Percentiles rank a stretch among this genome's conserved stretches.
Conservation (phyloP, 2,888 invertebrate genomes). For the Drosophila subsilvestris region DNA sequence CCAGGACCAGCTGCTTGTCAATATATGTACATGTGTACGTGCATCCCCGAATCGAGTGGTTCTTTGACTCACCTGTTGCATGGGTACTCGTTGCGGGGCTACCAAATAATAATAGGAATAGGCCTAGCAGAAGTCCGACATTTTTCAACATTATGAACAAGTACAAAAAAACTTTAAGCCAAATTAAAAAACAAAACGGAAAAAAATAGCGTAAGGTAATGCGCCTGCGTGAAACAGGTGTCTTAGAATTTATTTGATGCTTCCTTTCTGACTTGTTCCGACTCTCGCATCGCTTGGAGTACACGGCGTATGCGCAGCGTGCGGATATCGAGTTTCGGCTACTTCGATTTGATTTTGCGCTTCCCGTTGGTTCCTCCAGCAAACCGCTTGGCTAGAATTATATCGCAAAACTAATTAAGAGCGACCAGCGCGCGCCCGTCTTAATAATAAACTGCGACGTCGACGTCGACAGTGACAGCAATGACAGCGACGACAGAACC, state of each 20-base stretch:
- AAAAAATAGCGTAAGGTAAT: slow-evolving; percentile 25
- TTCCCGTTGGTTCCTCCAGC: slow-evolving; percentile 35
- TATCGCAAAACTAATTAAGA: slow-evolving; percentile 79
- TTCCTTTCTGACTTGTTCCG: slow-evolving; percentile 1
- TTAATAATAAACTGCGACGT: slow-evolving; percentile 74
- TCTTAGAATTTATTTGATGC: background rate
- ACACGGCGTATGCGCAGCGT: slow-evolving; percentile 53
- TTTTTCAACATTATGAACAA: slow-evolving; percentile 54
- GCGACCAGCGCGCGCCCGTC: slow-evolving; percentile 69
- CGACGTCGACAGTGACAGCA: slow-evolving; percentile 25
- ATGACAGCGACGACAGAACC: slow-evolving; percentile 22
- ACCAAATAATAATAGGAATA: slow-evolving; percentile 52
- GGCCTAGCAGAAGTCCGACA: slow-evolving; percentile 54
- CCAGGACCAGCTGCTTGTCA: no score
- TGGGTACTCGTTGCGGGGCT: slow-evolving; percentile 57
- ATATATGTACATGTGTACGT: no score
- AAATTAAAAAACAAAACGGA: slow-evolving; percentile 25
- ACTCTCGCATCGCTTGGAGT: slow-evolving; percentile 2
- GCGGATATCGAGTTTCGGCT: slow-evolving; percentile 9
- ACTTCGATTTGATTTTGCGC: background rate
- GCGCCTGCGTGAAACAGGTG: slow-evolving; percentile 5
- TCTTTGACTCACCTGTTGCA: slow-evolving; percentile 58
- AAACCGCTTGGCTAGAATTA: slow-evolving; percentile 79
- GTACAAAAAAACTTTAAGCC: slow-evolving; percentile 15
- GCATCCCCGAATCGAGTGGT: background rate